Base-by-base conservation (phyloP, 2,888 invertebrate species). In the Lasioglossum malachurum region DNA sequence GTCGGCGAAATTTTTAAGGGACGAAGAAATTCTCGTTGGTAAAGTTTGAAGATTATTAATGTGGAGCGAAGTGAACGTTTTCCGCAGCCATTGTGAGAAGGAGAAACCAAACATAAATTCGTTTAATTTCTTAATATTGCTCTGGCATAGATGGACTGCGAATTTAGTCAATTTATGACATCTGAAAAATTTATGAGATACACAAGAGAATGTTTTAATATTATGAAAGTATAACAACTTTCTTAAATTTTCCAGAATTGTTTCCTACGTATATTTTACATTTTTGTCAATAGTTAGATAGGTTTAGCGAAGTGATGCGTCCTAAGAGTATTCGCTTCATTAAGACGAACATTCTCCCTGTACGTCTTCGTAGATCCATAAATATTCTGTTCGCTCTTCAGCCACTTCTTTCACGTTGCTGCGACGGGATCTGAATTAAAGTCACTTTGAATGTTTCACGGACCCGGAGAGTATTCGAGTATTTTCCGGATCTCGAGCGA, bases 381-480 rank as follows among this genome's bases (percentile, higher is more conserved):
- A 69, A 35, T 38, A 38, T 69, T 69, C 19, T 12, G 10, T 23
- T 38, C 69, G 23, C 38, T 10, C 69, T 10, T 23, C 35, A 10
- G 69, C 10, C 2, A 8, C 35, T 64, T 64, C 64, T 64, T 64
- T 27, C 14, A 31, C 31, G 19, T 31, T 31, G 31, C 64, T 1
- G 31, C 16, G 64, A 64, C 31, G 19, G 64, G 67, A 0, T 19
- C 35, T 8, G 60, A 41, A 64, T 76, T 76, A 16, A n/a, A 31
- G 27, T 80, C 64, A n/a, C 49, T 75, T 69, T 53, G 75, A 75
- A 75, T 60, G 60, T 77, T 72, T 38, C 41, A 46, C 46, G 49
- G 46, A 35, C n/a, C 49, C 49, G 38, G 14, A 2, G 27, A 46
- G 49, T n/a, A 41, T 3, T 31, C n/a, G 27, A 78, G 69, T 31